A percentile compares a stretch with the other conserved stretches of the same genome.
phyloP scores from a whole-genome alignment of 2,888 invertebrate genomes.

The Mimumesa dahlbomi region DNA sequence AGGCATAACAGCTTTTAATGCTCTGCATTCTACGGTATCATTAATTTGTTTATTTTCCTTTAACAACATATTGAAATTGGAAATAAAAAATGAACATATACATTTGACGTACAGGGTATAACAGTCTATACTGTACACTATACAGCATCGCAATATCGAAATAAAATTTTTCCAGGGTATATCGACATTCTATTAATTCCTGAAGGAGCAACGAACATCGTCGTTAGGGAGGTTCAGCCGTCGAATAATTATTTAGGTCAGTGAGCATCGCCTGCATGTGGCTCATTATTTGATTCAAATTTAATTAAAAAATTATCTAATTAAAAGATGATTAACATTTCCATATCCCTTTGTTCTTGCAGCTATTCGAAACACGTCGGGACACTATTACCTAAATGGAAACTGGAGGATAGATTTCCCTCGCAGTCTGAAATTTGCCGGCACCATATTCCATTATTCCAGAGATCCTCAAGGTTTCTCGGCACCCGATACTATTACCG shows the following conservation, averaged over 20 bases:
- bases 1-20: too few species aligned
- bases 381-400: conserved; percentile 95
- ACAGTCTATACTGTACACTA: neutral
- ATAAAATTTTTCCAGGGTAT: conserved; percentile 86
- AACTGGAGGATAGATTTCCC: conserved; percentile 97
- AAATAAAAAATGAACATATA: too few species aligned
- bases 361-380: conserved; percentile 92
- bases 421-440: conserved; percentile 88
- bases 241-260: conserved; percentile 95
- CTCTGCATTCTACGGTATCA: too few species aligned
- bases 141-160: neutral
- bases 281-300: too few species aligned
- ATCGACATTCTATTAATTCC: conserved; percentile 95
- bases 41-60: too few species aligned
- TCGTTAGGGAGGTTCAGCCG: conserved; percentile 88
- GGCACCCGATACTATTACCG: conserved; percentile 91
- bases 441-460: conserved; percentile 93
- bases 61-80: too few species aligned
- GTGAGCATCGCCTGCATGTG: too few species aligned
- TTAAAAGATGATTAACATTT: neutral
- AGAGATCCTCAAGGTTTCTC: conserved; percentile 90
- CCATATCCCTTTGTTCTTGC: conserved; percentile 32
- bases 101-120: too few species aligned
- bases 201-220: conserved; percentile 94
- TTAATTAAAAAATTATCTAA: too few species aligned